Conservation (phyloP, 2,113 vertebrate species). For the Gymnocephalus cernua region DNA sequence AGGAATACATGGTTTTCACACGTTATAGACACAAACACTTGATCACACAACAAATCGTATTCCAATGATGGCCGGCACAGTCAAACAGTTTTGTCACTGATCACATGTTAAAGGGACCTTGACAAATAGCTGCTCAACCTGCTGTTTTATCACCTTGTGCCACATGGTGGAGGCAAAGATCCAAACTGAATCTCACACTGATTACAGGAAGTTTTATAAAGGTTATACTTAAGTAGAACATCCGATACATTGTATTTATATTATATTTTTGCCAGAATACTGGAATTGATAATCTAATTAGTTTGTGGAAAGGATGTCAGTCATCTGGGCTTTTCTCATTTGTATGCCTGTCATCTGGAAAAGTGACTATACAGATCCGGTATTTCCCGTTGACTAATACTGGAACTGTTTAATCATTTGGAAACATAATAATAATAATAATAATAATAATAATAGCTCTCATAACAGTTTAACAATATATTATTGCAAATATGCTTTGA, state of each 20-base stretch:
- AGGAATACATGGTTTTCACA: background rate
- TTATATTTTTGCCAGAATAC: background rate
- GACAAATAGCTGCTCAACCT: background rate
- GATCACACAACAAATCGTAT: background rate
- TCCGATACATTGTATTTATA: background rate
- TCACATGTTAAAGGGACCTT: too few species aligned
- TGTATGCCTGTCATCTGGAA: conserved; percentile 40
- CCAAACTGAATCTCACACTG: conserved; percentile 12
- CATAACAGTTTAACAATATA: background rate
- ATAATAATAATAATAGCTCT: background rate
- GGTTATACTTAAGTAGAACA: background rate
- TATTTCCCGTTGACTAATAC: conserved; percentile 57
- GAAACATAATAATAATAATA: background rate
- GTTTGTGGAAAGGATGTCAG: conserved; percentile 18
- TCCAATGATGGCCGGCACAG: background rate
- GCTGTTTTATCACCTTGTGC: conserved; percentile 41
- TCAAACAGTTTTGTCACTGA: background rate
- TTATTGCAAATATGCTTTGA: background rate
- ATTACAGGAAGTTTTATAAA: background rate
- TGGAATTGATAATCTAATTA: background rate
- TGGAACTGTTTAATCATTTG: conserved; percentile 32
- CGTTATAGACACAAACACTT: background rate
- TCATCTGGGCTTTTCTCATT: conserved; percentile 5
- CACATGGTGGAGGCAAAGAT: conserved; percentile 70
- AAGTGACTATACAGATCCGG: conserved; percentile 38